Conservation (phyloP, 1,140 invertebrate species). For the Argopecten irradians region DNA sequence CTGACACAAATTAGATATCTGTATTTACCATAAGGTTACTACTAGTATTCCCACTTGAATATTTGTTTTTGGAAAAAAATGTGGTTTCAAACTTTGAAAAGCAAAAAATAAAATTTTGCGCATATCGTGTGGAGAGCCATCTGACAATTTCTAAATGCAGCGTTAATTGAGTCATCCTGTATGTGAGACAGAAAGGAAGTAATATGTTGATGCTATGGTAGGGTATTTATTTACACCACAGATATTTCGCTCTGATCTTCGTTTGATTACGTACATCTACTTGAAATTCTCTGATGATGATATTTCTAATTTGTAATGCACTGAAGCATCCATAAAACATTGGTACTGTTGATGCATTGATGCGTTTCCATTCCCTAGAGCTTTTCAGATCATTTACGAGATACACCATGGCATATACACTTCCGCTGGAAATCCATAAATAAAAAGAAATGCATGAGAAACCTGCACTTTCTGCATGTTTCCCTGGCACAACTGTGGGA, state of each 20-base stretch:
- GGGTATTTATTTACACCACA: background rate
- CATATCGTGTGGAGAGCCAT: too few relatives aligned
- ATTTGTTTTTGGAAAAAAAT: too few relatives aligned
- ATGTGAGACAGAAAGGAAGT: background rate
- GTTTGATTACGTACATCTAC: background rate
- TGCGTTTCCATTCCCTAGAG: background rate
- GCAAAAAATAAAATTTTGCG: too few relatives aligned
- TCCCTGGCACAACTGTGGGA: background rate
- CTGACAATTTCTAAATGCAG: too few relatives aligned
- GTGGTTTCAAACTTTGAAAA: too few relatives aligned
- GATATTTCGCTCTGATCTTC: background rate
- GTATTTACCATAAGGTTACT: too few relatives aligned
- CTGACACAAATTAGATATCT: too few relatives aligned
- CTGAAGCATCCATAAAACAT: background rate
- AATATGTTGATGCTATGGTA: background rate
- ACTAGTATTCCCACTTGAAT: too few relatives aligned
- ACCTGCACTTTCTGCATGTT: constrained; percentile 8
- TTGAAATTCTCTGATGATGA: background rate
- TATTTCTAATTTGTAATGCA: background rate
- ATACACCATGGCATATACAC: background rate
- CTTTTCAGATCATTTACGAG: background rate
- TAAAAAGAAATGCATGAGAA: background rate
- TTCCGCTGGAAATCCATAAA: background rate
- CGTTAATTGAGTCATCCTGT: background rate
- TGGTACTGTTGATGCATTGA: too few relatives aligned